Evolutionary conservation across 2,888 invertebrate genomes (phyloP).

Genomic region (Lutraria lutraria): DNA sequence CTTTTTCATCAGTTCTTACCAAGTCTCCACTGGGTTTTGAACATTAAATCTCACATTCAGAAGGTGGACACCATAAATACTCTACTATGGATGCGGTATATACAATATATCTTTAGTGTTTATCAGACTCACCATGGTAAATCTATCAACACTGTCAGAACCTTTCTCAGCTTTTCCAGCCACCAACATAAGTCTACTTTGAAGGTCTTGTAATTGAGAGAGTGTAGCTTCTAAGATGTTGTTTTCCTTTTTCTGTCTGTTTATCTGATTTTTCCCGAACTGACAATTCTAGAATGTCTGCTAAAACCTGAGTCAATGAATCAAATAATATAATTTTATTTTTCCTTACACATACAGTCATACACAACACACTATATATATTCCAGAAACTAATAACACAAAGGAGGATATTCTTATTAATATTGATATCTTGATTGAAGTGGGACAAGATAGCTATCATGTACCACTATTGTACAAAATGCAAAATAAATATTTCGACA

Average conservation of each 20-base stretch:
- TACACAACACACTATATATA: not conserved
- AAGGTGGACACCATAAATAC: too few species aligned
- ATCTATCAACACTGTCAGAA: slow-evolving; percentile 79
- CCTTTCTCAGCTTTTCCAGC: slow-evolving; percentile 83
- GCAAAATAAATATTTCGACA: too few species aligned
- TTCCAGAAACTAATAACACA: not conserved
- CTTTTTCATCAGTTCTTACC: too few species aligned
- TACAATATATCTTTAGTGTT: too few species aligned
- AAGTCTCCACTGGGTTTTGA: too few species aligned
- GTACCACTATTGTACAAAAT: too few species aligned
- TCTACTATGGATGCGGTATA: too few species aligned
- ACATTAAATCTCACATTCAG: too few species aligned
- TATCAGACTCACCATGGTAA: slow-evolving; percentile 72
- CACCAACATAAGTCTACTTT: slow-evolving; percentile 84
- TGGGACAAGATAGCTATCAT: not conserved
- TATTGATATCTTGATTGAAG: not conserved
- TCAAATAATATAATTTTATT: too few species aligned
- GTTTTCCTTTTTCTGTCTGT: slow-evolving; percentile 35
- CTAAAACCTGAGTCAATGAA: not conserved
- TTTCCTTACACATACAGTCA: not conserved
- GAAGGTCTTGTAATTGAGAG: slow-evolving; percentile 81
- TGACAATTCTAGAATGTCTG: slow-evolving; percentile 12
- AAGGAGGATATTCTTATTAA: not conserved
- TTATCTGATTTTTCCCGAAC: not conserved
- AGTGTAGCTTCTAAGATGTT: slow-evolving; percentile 63